Evolutionary conservation across 2,797 vertebrate genomes (phyloP), one percentile per base, ranked within the genome.

Genomic region (Phataginus tetradactyla): DNA sequence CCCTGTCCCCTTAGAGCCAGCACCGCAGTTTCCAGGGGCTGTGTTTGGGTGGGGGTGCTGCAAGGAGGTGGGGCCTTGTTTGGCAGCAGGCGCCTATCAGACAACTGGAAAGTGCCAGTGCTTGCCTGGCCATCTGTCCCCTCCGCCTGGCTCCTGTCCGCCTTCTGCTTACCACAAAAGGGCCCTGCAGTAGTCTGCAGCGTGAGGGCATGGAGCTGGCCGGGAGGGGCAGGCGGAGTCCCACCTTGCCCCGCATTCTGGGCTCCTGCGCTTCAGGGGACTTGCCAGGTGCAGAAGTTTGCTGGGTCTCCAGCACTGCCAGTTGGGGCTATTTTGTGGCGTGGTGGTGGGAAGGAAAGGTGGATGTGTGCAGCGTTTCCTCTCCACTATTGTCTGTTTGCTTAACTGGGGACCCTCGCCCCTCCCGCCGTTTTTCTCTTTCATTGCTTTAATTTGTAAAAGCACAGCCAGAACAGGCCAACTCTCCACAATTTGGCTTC

Each of bases 121-220:
- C 97, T 91, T 94, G 27, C 49, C 83, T 32, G 97, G 96, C 98
- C 98, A 98, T 98, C 98, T 99, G 98, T 99, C 98, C 97, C 95
- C 97, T 96, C 97, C 8, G 96, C 10, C 94, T 72, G 91, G 97
- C 97, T 97, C 87, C 83, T 11, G 87, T 92, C 98, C 96, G 94
- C 97, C 98, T 98, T 98, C 98, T 98, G 98, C 98, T 98, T 59
- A 85, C 97, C 63, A 89, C 98, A 96, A 95, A 98, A 88, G 98
- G 98, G 91, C 96, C 97, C 63, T 86, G 94, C 97, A 29, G 0
- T 86, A 10, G 86, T 96, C 97, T 97, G 95, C 2, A 1, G 95
- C 6, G 68, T 64, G 57, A 81, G 96, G 95, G 88, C 80, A 14
- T 1, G 0, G 90, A 77, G 95, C 97, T 96, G 98, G 93, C 98